Conservation (phyloP, 2,797 vertebrate species). For the Dromococcyx pavoninus region DNA sequence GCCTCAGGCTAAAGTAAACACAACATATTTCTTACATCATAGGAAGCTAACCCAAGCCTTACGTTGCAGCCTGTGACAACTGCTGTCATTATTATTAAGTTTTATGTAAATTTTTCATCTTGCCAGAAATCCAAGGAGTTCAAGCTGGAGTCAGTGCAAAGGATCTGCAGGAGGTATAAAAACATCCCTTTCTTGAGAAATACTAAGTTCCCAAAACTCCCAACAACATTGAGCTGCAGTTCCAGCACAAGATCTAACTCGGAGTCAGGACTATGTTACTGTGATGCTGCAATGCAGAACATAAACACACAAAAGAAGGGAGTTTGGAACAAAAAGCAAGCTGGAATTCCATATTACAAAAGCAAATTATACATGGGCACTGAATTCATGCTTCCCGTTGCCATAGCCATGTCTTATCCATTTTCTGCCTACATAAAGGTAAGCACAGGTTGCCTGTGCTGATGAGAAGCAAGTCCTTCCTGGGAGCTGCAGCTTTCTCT, state of each 20-base stretch:
- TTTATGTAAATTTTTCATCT: not conserved
- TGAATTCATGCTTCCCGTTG: not conserved
- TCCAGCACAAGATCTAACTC: not conserved
- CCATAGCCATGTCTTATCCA: not conserved
- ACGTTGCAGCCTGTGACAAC: slow-evolving; percentile 26
- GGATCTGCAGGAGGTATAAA: not conserved
- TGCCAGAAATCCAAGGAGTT: slow-evolving; percentile 6
- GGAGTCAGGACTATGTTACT: not conserved
- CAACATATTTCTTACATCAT: slow-evolving; percentile 7
- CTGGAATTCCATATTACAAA: not conserved
- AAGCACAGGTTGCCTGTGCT: not conserved
- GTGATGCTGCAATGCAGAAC: not conserved
- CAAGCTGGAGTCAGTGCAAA: not conserved
- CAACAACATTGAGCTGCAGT: not conserved
- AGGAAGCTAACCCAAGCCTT: slow-evolving; percentile 38
- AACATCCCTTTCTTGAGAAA: not conserved
- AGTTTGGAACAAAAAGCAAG: not conserved
- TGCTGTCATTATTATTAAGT: slow-evolving; percentile 12
- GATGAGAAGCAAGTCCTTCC: not conserved
- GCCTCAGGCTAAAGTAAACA: slow-evolving; percentile 33
- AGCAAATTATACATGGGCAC: not conserved
- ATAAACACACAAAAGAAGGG: not conserved
- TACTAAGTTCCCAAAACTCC: not conserved
- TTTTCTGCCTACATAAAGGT: not conserved
- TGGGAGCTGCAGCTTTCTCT: not conserved